Evolutionary conservation across 2,888 invertebrate genomes (phyloP), one percentile per base, ranked within the genome.

Genomic region (Cistogaster globosa): DNA sequence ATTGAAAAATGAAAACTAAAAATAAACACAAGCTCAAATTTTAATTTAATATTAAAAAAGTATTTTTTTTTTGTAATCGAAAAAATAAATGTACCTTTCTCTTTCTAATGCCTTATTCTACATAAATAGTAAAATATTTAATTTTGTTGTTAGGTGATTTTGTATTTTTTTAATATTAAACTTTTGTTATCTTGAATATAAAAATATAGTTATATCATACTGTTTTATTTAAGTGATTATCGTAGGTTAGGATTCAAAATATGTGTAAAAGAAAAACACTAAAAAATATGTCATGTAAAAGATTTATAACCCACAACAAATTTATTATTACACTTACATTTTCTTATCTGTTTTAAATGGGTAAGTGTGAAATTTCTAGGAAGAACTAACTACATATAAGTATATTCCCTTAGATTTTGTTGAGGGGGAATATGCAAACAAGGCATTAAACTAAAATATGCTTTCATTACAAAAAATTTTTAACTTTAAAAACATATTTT

Each of bases 221-320:
- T 7, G 6, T 32, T 6, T 71, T 36, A 32, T 62, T 62, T 62
- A 20, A 36, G 53, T n/a, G 38, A 62, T 72, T 78, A 83, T 78
- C 62, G 72, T 83, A 74, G 83, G 74, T 83, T 83, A 78, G 57
- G 63, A 62, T 22, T 63, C 18, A 63, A 65, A 38, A n/a, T n/a
- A n/a, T n/a, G n/a, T 45, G 14, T 45, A 45, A 45, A 45, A 16
- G 14, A 45, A 45, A 45, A 1, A 38, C n/a, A n/a, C n/a, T 11
- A 1, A 38, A 8, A 38, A 38, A 38, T 11, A 8, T 38, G 11
- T 38, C 38, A 38, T 12, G 7, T 42, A 42, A 42, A 42, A 42
- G 11, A 12, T 12, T 12, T 11, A 42, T 42, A 42, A 42, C 12
- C 42, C 0, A 12, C 42, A 42, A 42, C 42, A 42, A 42, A 12